phyloP scores from a whole-genome alignment of 2,113 vertebrate species.

The Gymnobelideus leadbeateri region DNA sequence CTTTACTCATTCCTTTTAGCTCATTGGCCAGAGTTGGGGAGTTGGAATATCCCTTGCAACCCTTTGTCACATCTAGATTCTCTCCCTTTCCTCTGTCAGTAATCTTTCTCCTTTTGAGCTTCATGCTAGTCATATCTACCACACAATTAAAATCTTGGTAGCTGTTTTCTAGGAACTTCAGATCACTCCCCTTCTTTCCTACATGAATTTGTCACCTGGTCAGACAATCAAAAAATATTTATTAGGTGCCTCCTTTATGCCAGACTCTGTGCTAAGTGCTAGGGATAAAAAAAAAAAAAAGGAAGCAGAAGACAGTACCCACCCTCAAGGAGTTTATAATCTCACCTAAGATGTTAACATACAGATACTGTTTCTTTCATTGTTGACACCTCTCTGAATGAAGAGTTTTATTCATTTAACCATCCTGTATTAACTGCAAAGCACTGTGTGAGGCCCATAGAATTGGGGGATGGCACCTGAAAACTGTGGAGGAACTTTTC shows the following conservation, averaged over 20 bases:
- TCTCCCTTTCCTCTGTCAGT: background rate
- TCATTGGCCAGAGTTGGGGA: background rate
- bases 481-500: background rate
- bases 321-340: background rate
- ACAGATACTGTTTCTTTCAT: background rate
- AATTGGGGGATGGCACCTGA: background rate
- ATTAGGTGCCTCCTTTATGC: background rate
- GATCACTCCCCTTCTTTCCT: background rate
- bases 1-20: background rate
- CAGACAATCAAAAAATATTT: background rate
- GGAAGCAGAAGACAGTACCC: background rate
- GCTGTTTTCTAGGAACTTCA: background rate
- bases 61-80: background rate
- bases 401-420: background rate
- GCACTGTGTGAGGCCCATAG: background rate
- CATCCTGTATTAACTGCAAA: background rate
- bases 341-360: background rate
- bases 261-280: background rate
- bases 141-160: background rate
- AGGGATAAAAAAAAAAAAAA: background rate
- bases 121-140: background rate
- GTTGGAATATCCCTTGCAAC: background rate
- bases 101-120: background rate
- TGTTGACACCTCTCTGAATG: background rate
- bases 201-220: background rate